These are phyloP conservation scores for Percopsis omiscomaycus DNA, from an alignment of 2,797 vertebrate species.

Conservation along the genomic window DNA sequence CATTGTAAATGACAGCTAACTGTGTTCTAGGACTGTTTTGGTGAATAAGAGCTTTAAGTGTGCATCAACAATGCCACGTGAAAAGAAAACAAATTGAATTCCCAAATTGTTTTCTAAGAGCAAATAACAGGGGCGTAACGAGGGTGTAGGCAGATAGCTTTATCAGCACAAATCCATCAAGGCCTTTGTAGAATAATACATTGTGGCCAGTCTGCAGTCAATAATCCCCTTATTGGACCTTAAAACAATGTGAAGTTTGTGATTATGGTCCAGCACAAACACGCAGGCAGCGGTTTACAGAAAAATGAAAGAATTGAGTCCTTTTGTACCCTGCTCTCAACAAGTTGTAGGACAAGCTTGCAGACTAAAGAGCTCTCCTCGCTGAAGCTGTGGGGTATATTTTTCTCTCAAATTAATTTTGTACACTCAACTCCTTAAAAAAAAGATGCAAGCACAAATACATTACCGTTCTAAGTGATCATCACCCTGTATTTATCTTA, in stretches of 20 bases:
- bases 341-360: conserved; percentile 56
- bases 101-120: conserved; percentile 17
- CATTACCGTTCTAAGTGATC: conserved; percentile 31
- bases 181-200: conserved; percentile 52
- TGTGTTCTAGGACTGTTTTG: neutral
- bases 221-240: conserved; percentile 51
- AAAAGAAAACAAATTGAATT: conserved; percentile 33
- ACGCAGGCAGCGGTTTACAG: conserved; percentile 45
- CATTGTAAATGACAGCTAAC: neutral
- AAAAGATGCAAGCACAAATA: conserved; percentile 32
- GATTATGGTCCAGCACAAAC: conserved; percentile 43
- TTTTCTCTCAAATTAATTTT: conserved; percentile 50
- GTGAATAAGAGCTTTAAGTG: neutral
- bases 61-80: conserved; percentile 18
- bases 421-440: conserved; percentile 32
- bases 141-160: conserved; percentile 32
- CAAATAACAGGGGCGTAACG: conserved; percentile 41
- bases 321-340: conserved; percentile 42
- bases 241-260: conserved; percentile 54
- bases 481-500: neutral
- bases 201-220: conserved; percentile 57
- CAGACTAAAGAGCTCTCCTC: conserved; percentile 54
- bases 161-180: conserved; percentile 47
- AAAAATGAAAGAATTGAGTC: conserved; percentile 56
- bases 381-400: conserved; percentile 63